phyloP scores from a whole-genome alignment of 2,797 vertebrate species.

The Cynodonichthys magdalenae region DNA sequence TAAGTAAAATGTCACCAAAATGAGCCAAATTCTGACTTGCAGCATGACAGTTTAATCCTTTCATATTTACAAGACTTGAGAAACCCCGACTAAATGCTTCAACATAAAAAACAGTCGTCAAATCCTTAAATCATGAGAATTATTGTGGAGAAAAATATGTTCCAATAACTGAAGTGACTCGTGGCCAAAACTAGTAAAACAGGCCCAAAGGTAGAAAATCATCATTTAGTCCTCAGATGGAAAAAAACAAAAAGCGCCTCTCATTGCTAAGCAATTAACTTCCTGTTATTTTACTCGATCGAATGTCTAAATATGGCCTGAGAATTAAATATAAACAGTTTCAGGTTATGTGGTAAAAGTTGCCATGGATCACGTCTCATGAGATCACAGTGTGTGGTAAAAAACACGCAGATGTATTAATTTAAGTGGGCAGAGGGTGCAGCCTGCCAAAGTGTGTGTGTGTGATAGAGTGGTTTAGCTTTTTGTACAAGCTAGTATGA shows the following conservation, averaged over 20 bases:
- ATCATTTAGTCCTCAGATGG: slow-evolving; percentile 22
- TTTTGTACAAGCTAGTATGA: slow-evolving; percentile 16
- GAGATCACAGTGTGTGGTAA: slow-evolving; percentile 49
- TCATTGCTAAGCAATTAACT: slow-evolving; percentile 37
- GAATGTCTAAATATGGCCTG: slow-evolving; percentile 27
- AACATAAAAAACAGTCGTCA: slow-evolving; percentile 14
- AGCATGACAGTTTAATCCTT: neutral
- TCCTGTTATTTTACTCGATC: slow-evolving; percentile 8
- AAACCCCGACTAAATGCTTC: neutral
- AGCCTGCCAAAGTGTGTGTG: slow-evolving; percentile 26
- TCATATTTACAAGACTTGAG: neutral
- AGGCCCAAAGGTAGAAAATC: slow-evolving; percentile 20
- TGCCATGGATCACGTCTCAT: slow-evolving; percentile 38
- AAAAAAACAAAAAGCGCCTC: neutral
- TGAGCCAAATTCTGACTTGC: neutral
- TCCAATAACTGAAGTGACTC: slow-evolving; percentile 28
- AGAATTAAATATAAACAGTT: slow-evolving; percentile 45
- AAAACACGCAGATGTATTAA: slow-evolving; percentile 46
- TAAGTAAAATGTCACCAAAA: slow-evolving; percentile 1
- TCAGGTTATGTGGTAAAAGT: slow-evolving; percentile 33
- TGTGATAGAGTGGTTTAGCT: slow-evolving; percentile 31
- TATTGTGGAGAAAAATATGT: slow-evolving; percentile 8
- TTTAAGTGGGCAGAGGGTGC: slow-evolving; percentile 18
- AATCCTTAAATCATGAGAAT: slow-evolving; percentile 29
- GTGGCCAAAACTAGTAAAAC: slow-evolving; percentile 29